phyloP scores from a whole-genome alignment of 1,140 invertebrate species.

The Drosophila sulfurigaster region DNA sequence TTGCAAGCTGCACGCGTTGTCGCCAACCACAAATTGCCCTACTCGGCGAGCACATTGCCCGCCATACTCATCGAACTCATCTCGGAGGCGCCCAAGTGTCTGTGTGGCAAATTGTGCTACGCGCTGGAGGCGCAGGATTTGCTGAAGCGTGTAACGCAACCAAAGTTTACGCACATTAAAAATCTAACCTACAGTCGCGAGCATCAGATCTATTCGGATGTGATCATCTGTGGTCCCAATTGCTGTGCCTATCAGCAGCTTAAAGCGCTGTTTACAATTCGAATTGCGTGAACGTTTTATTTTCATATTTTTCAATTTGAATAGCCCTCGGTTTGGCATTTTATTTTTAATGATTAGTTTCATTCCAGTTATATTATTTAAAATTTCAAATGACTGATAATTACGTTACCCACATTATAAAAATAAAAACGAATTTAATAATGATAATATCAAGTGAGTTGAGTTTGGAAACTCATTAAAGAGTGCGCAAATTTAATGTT shows the following conservation, averaged over 20 bases:
- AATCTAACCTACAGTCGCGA: slow-evolving; percentile 78
- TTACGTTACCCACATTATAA: slow-evolving; percentile 13
- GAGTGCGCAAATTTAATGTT: slow-evolving; percentile 1
- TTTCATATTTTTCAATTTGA: not conserved
- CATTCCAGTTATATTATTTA: slow-evolving; percentile 15
- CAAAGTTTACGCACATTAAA: slow-evolving; percentile 73
- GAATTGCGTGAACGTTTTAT: not conserved
- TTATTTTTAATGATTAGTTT: not conserved
- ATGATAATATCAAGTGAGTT: not conserved
- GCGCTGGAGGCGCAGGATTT: slow-evolving; percentile 41
- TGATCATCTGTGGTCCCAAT: slow-evolving; percentile 67
- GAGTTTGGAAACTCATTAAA: slow-evolving; percentile 27
- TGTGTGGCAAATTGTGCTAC: slow-evolving; percentile 74
- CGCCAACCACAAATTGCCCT: slow-evolving; percentile 56
- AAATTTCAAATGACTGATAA: slow-evolving; percentile 19
- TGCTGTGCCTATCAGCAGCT: slow-evolving; percentile 51
- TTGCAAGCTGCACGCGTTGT: slow-evolving; percentile 63
- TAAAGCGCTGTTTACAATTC: slow-evolving; percentile 13
- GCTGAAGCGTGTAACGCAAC: slow-evolving; percentile 62
- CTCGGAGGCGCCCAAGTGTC: slow-evolving; percentile 71
- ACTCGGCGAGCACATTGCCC: slow-evolving; percentile 57
- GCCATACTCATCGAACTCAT: slow-evolving; percentile 75
- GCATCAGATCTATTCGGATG: slow-evolving; percentile 76
- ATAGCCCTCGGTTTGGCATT: not conserved
- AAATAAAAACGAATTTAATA: slow-evolving; percentile 52